These are phyloP conservation scores for Panzeria rudis DNA, from an alignment of 2,888 invertebrate genomes.

Conservation along the genomic window DNA sequence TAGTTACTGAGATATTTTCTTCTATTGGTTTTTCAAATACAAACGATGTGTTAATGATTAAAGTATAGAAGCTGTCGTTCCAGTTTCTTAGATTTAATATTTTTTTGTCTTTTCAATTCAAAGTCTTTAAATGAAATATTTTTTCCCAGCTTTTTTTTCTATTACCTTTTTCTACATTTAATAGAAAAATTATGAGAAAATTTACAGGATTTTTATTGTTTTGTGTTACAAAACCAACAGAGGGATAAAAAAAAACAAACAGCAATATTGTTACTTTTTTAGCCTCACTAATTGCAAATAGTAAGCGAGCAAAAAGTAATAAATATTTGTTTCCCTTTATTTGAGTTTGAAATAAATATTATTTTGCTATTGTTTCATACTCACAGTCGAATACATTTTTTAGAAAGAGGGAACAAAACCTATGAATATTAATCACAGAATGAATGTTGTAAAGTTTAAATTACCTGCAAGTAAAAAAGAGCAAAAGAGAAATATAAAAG, in stretches of 20 bases:
- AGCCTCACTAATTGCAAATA: conserved; percentile 55
- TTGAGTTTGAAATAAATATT: conserved; percentile 45
- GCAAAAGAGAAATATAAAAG: conserved; percentile 20
- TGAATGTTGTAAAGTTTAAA: conserved; percentile 39
- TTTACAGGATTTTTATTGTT: conserved; percentile 51
- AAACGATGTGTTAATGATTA: conserved; percentile 69
- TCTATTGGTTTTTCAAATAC: conserved; percentile 62
- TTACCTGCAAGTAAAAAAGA: conserved; percentile 60
- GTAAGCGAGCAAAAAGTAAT: conserved; percentile 42
- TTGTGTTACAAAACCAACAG: conserved; percentile 10
- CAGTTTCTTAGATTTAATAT: conserved; percentile 67
- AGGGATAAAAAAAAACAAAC: not conserved
- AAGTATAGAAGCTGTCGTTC: conserved; percentile 53
- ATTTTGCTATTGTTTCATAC: conserved; percentile 74
- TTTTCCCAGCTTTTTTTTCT: conserved; percentile 41
- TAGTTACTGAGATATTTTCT: conserved; percentile 37
- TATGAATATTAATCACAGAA: conserved; percentile 58
- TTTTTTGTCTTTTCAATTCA: too few species aligned
- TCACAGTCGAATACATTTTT: conserved; percentile 76
- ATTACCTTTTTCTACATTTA: conserved; percentile 15
- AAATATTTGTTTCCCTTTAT: conserved; percentile 36
- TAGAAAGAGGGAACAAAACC: conserved; percentile 26
- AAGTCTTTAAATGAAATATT: conserved; percentile 31
- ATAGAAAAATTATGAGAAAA: conserved; percentile 57
- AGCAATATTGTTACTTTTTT: conserved; percentile 24